Base-by-base conservation (phyloP, 2,113 vertebrate species). In the Dendropsophus ebraccatus region DNA sequence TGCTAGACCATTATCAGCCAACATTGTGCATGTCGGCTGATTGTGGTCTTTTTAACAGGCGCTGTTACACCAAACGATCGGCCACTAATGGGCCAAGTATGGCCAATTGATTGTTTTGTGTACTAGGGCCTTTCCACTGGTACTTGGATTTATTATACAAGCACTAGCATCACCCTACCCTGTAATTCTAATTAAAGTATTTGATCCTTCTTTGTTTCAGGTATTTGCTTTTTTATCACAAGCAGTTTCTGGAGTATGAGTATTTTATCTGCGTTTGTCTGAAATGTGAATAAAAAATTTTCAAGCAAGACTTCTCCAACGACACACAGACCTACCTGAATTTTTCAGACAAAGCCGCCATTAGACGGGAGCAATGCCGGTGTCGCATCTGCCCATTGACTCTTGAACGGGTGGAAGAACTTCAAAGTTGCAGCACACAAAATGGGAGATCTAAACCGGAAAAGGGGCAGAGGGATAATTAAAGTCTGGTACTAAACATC, bases 211-310 rank as follows among this genome's bases (percentile, higher is more conserved):
- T 83, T 85, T 1, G 23, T 73, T 89, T 14, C 7, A 83, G 11
- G 70, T 99, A 99, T 94, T 95, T 99, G 89, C 95, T 99, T 91
- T 99, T 99, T 95, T 99, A 99, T 93, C 97, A 99, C 95, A 99
- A 98, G 90, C 97, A 99, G 92, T 97, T 99, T 92, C 95, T 99
- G 89, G 97, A 99, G 86, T 99, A 99, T 2, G 97, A 99, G 92
- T 99, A 93, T 91, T 91, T 91, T 88, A 85, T 72, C 90, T 87
- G 62, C 45, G 23, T 80, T 62, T 86, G 50, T 86, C 78, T 73
- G 88, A 87, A 90, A 89, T 85, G 84, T 89, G 87, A 88, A 86
- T 65, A 73, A 88, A 82, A 88, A 90, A 89, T 90, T 91, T 84
- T 52, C 88, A 88, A 90, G 56, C 91, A 91, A 92, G 92, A 92